Percentiles rank a stretch among this genome's conserved stretches.
Conservation (phyloP, 2,888 invertebrate genomes). For the Hypercompe scribonia region DNA sequence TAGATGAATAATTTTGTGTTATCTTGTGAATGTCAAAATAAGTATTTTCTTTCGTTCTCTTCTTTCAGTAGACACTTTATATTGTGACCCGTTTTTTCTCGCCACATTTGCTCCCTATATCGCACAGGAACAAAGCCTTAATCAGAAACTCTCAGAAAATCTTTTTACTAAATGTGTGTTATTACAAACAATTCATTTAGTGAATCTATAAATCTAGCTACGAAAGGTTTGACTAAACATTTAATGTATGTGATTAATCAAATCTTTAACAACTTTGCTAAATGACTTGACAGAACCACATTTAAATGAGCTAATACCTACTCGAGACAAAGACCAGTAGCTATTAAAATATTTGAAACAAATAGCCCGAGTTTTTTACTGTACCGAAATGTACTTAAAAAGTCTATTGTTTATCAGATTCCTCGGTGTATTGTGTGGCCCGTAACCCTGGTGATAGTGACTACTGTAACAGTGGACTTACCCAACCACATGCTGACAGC, state of each 20-base stretch:
- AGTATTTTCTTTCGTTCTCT: no score
- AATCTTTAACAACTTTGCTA: background rate
- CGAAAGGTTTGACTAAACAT: background rate
- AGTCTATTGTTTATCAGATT: conserved; percentile 55
- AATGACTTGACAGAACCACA: background rate
- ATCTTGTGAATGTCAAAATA: no score
- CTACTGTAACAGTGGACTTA: conserved; percentile 68
- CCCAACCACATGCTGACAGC: conserved; percentile 71
- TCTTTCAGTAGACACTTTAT: no score
- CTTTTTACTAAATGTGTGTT: background rate
- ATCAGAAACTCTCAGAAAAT: background rate
- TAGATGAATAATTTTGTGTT: no score
- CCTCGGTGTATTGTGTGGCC: conserved; percentile 79
- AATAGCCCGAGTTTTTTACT: background rate
- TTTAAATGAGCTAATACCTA: background rate
- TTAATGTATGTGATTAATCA: background rate
- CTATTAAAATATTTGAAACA: background rate
- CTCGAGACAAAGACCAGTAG: background rate
- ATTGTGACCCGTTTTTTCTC: no score
- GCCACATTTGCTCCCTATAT: no score
- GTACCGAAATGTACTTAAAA: no score
- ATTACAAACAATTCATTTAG: background rate
- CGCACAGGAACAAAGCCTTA: no score
- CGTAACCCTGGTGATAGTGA: conserved; percentile 62
- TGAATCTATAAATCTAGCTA: background rate